Evolutionary conservation across 2,113 vertebrate species (phyloP).

Genomic region (Girardinichthys multiradiatus): DNA sequence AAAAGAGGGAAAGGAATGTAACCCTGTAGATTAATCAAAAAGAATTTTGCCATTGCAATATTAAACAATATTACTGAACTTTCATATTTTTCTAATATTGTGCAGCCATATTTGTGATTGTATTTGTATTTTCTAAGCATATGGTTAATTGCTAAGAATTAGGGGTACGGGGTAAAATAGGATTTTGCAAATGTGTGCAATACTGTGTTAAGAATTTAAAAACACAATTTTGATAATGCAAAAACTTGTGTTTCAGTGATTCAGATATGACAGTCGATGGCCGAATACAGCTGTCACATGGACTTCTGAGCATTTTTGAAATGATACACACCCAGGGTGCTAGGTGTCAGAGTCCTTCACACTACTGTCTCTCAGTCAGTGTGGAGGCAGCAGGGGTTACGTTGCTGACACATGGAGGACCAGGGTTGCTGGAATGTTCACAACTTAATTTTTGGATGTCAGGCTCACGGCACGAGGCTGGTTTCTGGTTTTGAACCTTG

Average conservation of each 20-base stretch:
- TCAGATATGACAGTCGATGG: background rate
- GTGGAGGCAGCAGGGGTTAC: conserved; percentile 47
- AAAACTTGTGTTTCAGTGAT: background rate
- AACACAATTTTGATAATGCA: background rate
- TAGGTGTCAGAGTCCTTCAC: conserved; percentile 36
- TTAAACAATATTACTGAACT: background rate
- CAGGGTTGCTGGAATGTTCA: conserved; percentile 83
- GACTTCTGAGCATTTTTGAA: conserved; percentile 27
- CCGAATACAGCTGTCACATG: conserved; percentile 10
- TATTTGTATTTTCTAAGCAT: no score
- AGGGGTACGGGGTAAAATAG: background rate
- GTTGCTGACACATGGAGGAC: conserved; percentile 65
- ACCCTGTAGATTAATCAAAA: background rate
- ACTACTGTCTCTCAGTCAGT: conserved; percentile 39
- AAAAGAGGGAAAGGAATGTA: no score
- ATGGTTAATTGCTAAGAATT: background rate
- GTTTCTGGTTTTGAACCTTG: conserved; percentile 70
- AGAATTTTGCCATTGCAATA: background rate
- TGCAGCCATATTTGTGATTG: background rate
- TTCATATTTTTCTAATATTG: background rate
- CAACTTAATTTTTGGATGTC: conserved; percentile 86
- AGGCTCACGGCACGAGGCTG: conserved; percentile 77
- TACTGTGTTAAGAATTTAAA: background rate
- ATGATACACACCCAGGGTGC: conserved; percentile 20
- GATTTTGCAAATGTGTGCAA: background rate